Evolutionary conservation across 2,797 vertebrate genomes (phyloP), one percentile per base, ranked within the genome.

Genomic region (Zonotrichia albicollis): DNA sequence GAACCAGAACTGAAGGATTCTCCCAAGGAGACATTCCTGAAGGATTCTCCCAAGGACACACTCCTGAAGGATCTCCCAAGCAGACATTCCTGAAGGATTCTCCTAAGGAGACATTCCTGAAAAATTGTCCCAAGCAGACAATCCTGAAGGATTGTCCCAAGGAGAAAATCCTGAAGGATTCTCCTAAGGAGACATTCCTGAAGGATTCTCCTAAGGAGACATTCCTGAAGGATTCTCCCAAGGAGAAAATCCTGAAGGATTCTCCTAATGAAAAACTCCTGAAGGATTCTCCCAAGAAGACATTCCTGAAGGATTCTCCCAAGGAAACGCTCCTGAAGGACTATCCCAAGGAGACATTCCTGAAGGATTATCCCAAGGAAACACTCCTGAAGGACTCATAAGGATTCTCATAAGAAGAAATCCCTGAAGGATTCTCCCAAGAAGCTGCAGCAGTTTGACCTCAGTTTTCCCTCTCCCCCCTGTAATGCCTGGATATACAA

Each of bases 401-500:
- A 22, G 42, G 76, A 19, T 11, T 11, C 19, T 30, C 11, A 11
- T 13, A 16, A n/a, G 30, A 25, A 53, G 5, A 45, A 11, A 22
- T 3, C 57, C 53, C 62, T 12, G 11, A 43, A 26, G 46, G 80
- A 32, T n/a, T 11, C 13, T 50, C 27, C 8, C 13, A 16, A 22
- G 25, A 18, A 53, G 16, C 42, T 55, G 61, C 6, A 15, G 19
- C 34, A 11, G 32, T 12, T 2, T 20, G 29, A 7, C 27, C 45
- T 57, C 1, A 0, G 32, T 20, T 61, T 46, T 55, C 6, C 40
- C 10, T 20, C 34, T 16, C 4, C 15, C 1, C 0, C 2, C 0
- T 4, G 32, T 16, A 38, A 6, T 45, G 10, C 15, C 45, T 1
- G 3, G n/a, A 2, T 19, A 3, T 5, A 14, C 1, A 13, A 5